Evolutionary conservation across 2,888 invertebrate genomes (phyloP), one percentile per base, ranked within the genome.

Genomic region (Yponomeuta cagnagella): DNA sequence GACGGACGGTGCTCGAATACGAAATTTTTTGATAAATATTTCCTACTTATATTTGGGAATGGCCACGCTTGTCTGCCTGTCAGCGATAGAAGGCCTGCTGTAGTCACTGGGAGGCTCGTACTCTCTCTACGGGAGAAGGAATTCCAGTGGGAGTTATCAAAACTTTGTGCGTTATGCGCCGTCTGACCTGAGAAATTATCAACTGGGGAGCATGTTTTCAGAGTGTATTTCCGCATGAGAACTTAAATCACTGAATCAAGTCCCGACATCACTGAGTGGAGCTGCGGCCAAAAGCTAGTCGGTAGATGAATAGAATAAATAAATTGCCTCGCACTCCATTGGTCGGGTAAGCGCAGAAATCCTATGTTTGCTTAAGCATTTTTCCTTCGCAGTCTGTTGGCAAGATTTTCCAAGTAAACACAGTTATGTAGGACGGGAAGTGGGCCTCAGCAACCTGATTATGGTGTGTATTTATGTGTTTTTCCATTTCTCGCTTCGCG

Each of bases 1-100:
- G 72, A 72, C 71, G 73, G 72, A 76, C 78, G 74, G 70, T 71
- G 73, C 72, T 70, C 77, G 82, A 84, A 84, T 85, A 74, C 75
- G 76, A 80, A 82, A 78, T 76, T 75, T 15, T 58, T 0, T 58
- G 52, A 58, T 58, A 58, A 58, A 58, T 58, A 58, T 58, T 75
- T 15, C 64, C 52, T 52, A 52, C 8, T 43, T 43, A 43, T 43
- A 43, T 43, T 8, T 43, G 9, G 43, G 1, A 43, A 43, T 43
- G 43, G 43, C 43, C 43, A 8, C 43, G 43, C 43, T 8, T 43
- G 43, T 43, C 43, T 43, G 43, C 5, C 43, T 43, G 43, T 43
- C 43, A 43, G 43, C 8, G 8, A 5, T 33, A 33, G 43, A 43
- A 8, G 43, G 43, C 9, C 8, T 43, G 37, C 2, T 8, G 8